These are phyloP conservation scores for Okamejei kenojei DNA, from an alignment of 2,797 vertebrate species.

Conservation along the genomic window DNA sequence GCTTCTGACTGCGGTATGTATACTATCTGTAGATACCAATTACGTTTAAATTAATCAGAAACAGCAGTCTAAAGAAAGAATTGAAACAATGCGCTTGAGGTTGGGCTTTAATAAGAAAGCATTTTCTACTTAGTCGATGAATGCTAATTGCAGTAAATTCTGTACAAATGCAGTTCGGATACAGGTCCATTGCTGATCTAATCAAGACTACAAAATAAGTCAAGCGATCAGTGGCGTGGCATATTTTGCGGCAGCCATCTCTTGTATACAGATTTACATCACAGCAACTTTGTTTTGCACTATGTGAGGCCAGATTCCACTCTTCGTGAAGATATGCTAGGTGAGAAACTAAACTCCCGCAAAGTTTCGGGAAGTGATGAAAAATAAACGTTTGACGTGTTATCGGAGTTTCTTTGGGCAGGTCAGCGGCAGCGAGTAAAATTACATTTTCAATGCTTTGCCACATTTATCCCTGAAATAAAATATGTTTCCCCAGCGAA, in stretches of 20 bases:
- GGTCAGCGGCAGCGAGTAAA: background rate
- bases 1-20: too few species aligned
- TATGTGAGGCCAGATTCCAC: background rate
- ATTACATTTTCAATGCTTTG: background rate
- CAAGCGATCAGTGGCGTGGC: background rate
- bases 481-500: background rate
- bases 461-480: background rate
- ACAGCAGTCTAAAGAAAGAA: background rate
- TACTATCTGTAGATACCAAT: background rate
- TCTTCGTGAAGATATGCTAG: background rate
- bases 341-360: constrained; percentile 7
- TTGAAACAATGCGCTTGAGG: background rate
- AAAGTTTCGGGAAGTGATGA: constrained; percentile 25
- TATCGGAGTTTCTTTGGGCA: background rate
- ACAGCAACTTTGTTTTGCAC: background rate
- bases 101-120: background rate
- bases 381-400: background rate
- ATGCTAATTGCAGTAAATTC: background rate
- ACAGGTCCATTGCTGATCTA: background rate
- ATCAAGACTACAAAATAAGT: too few species aligned
- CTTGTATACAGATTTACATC: background rate
- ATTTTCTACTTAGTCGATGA: background rate
- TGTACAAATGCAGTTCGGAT: constrained; percentile 3
- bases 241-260: too few species aligned
- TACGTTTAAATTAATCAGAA: background rate